Evolutionary conservation across 2,888 invertebrate species (phyloP).

Genomic region (Brachypalpus laphriformis): DNA sequence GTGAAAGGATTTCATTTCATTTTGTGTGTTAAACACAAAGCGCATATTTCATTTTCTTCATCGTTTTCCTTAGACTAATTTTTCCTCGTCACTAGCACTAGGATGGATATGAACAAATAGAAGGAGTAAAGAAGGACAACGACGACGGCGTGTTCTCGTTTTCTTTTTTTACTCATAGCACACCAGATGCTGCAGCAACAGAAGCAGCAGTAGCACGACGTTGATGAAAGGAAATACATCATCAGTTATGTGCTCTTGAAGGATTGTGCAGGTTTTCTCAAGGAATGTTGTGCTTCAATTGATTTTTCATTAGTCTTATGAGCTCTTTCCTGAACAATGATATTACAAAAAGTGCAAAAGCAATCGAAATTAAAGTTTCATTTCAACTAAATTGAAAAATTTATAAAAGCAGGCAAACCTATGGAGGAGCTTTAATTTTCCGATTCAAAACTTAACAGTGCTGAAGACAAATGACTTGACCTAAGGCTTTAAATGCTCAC

Average conservation of each 20-base stretch:
- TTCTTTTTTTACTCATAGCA: slow-evolving; percentile 15
- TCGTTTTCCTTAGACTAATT: slow-evolving; percentile 71
- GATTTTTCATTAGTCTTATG: slow-evolving; percentile 72
- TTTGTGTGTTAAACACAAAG: slow-evolving; percentile 73
- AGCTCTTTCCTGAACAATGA: slow-evolving; percentile 40
- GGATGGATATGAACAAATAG: neutral
- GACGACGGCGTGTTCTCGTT: slow-evolving; percentile 5
- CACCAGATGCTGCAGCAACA: slow-evolving; percentile 54
- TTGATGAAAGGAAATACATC: slow-evolving; percentile 72
- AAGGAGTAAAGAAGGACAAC: neutral
- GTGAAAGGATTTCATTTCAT: slow-evolving; percentile 73
- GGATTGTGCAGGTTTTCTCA: slow-evolving; percentile 48
- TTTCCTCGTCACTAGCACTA: slow-evolving; percentile 70
- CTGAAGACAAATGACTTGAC: too few species aligned
- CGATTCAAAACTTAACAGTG: too few species aligned
- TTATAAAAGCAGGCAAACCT: too few species aligned
- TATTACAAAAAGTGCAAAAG: slow-evolving; percentile 14
- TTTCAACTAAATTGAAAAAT: too few species aligned
- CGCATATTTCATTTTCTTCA: slow-evolving; percentile 73
- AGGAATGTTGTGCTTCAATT: slow-evolving; percentile 63
- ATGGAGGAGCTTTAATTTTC: too few species aligned
- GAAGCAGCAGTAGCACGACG: slow-evolving; percentile 28
- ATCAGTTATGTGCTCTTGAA: slow-evolving; percentile 65
- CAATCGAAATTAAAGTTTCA: slow-evolving; percentile 24
- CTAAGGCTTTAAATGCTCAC: too few species aligned